phyloP scores from a whole-genome alignment of 1,140 invertebrate species.

The Lepidurus couesii region DNA sequence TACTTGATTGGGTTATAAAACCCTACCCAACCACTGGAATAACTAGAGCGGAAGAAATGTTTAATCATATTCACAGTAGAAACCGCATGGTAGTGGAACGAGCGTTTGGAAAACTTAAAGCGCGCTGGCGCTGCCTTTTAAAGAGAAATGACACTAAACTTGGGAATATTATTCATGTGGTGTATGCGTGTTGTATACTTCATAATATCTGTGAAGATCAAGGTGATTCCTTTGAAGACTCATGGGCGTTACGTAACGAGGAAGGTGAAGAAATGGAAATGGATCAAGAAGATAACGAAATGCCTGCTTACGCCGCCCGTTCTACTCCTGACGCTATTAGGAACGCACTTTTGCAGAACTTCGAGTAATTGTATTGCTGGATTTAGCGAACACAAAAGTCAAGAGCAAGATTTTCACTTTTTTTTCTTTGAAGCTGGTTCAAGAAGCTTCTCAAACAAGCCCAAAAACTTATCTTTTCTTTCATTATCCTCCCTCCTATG shows the following conservation, averaged over 20 bases:
- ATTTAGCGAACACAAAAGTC: too few species aligned
- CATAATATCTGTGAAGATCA: not conserved
- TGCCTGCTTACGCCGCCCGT: too few species aligned
- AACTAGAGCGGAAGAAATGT: not conserved
- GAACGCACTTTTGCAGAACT: too few species aligned
- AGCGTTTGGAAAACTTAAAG: not conserved
- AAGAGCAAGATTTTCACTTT: too few species aligned
- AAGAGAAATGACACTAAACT: not conserved
- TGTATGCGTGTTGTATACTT: not conserved
- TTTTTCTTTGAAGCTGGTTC: too few species aligned
- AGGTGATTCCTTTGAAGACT: not conserved
- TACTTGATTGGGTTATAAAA: not conserved
- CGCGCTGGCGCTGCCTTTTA: not conserved
- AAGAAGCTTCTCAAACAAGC: too few species aligned
- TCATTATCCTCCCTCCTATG: too few species aligned
- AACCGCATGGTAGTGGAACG: not conserved
- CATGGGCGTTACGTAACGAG: not conserved
- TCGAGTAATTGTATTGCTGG: too few species aligned
- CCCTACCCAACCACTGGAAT: not conserved
- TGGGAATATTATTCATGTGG: not conserved
- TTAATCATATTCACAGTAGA: not conserved
- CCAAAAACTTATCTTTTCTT: too few species aligned
- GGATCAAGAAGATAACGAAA: not conserved
- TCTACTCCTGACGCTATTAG: too few species aligned
- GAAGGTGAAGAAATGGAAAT: not conserved